These are phyloP conservation scores for Aricia artaxerxes DNA, from an alignment of 2,888 invertebrate genomes.

Conservation along the genomic window DNA sequence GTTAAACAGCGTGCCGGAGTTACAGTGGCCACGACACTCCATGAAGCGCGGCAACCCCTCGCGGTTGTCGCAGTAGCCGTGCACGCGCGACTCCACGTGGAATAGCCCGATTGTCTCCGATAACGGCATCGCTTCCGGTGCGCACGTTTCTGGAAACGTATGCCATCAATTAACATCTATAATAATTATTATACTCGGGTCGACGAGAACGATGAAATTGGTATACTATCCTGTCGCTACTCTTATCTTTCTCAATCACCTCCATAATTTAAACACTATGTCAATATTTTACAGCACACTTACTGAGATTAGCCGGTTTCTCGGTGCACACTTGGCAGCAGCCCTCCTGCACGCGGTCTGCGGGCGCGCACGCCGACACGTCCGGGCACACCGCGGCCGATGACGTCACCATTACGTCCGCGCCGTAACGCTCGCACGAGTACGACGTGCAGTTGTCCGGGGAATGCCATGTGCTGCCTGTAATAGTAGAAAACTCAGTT, in stretches of 20 bases:
- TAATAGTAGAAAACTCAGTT: background rate
- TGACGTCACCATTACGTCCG: slow-evolving; percentile 78
- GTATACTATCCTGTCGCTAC: too few relatives aligned
- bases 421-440: slow-evolving; percentile 69
- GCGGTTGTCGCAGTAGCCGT: slow-evolving; percentile 84
- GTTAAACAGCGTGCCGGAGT: slow-evolving; percentile 85
- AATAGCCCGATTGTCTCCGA: slow-evolving; percentile 82
- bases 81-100: slow-evolving; percentile 60
- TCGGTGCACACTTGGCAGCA: slow-evolving; percentile 85
- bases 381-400: slow-evolving; percentile 82
- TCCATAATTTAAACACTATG: too few relatives aligned
- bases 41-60: slow-evolving; percentile 81
- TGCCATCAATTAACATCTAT: too few relatives aligned
- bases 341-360: slow-evolving; percentile 79
- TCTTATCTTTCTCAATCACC: too few relatives aligned
- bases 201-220: too few relatives aligned
- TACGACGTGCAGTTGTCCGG: slow-evolving; percentile 84
- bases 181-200: too few relatives aligned
- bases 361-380: slow-evolving; percentile 79
- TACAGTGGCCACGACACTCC: slow-evolving; percentile 86
- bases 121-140: slow-evolving; percentile 67
- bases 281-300: slow-evolving; percentile 43
- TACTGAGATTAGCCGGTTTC: slow-evolving; percentile 68
- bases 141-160: background rate
- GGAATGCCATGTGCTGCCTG: slow-evolving; percentile 81